These are phyloP conservation scores for Aegithalos caudatus DNA, from an alignment of 2,113 vertebrate species.

Conservation along the genomic window DNA sequence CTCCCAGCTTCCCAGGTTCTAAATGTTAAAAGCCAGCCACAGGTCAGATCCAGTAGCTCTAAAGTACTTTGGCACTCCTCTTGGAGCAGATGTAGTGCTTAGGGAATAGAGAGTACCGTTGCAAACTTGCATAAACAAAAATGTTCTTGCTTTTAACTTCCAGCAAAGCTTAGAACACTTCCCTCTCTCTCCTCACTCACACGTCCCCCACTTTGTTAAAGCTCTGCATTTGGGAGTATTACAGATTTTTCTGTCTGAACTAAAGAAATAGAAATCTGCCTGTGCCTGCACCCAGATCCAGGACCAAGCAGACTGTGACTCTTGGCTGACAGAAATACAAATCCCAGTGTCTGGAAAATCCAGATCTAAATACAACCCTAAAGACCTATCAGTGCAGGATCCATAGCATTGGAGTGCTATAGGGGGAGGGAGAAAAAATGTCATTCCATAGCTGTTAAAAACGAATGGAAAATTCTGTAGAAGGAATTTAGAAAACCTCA, in stretches of 20 bases:
- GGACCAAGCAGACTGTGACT: slow-evolving; percentile 13
- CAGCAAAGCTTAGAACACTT: neutral
- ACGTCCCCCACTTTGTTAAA: neutral
- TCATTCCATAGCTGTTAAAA: neutral
- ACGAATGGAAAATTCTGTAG: neutral
- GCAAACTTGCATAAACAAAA: neutral
- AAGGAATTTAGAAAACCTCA: neutral
- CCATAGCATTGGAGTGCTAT: neutral
- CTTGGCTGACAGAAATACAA: slow-evolving; percentile 13
- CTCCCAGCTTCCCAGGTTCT: neutral
- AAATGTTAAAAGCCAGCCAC: neutral
- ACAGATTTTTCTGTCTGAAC: neutral
- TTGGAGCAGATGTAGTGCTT: neutral
- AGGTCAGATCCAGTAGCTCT: neutral
- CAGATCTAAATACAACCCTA: neutral
- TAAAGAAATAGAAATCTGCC: neutral
- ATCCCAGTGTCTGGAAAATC: slow-evolving; percentile 21
- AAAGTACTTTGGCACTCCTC: neutral
- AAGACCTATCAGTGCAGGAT: neutral
- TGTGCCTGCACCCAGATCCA: neutral
- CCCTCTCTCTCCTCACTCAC: neutral
- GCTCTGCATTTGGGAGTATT: neutral
- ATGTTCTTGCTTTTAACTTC: neutral
- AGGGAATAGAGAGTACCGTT: neutral
- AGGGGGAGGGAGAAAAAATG: neutral